phyloP scores from a whole-genome alignment of 2,113 vertebrate genomes.

The Equus quagga region DNA sequence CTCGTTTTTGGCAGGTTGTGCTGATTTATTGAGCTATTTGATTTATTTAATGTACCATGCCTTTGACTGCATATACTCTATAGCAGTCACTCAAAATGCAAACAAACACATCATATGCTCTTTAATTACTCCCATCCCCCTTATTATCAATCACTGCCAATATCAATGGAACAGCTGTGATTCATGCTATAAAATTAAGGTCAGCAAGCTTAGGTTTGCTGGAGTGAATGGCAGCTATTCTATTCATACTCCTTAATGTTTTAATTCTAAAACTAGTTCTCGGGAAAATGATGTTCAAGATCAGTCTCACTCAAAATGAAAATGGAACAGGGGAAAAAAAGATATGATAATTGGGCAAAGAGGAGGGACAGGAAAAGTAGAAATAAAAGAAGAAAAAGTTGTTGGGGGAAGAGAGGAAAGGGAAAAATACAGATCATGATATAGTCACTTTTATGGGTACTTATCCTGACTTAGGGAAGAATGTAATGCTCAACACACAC shows the following conservation, averaged over 20 bases:
- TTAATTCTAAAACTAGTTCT: slow-evolving; percentile 4
- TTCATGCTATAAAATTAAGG: slow-evolving; percentile 57
- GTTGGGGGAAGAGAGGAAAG: not conserved
- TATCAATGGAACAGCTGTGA: slow-evolving; percentile 57
- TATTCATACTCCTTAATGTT: not conserved
- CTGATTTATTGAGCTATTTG: slow-evolving; percentile 79
- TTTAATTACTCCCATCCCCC: slow-evolving; percentile 75
- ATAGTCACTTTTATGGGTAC: not conserved
- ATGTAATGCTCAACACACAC: not conserved
- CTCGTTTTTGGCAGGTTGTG: slow-evolving; percentile 62
- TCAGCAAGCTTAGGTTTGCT: slow-evolving; percentile 61
- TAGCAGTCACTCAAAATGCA: slow-evolving; percentile 74
- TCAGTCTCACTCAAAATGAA: not conserved
- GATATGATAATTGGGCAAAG: not conserved
- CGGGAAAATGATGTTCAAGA: not conserved
- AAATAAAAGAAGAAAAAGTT: not conserved
- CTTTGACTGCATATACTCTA: slow-evolving; percentile 70
- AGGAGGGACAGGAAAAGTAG: not conserved
- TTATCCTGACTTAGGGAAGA: not conserved
- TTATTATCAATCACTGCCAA: slow-evolving; percentile 77
- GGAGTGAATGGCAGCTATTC: not conserved
- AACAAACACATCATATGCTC: slow-evolving; percentile 78
- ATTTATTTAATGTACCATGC: slow-evolving; percentile 79
- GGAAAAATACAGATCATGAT: not conserved
- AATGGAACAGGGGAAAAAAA: not conserved